Percentiles rank a stretch among this genome's conserved stretches.
Evolutionary conservation across 2,888 invertebrate genomes (phyloP).

Genomic region (Melanostoma scalare): DNA sequence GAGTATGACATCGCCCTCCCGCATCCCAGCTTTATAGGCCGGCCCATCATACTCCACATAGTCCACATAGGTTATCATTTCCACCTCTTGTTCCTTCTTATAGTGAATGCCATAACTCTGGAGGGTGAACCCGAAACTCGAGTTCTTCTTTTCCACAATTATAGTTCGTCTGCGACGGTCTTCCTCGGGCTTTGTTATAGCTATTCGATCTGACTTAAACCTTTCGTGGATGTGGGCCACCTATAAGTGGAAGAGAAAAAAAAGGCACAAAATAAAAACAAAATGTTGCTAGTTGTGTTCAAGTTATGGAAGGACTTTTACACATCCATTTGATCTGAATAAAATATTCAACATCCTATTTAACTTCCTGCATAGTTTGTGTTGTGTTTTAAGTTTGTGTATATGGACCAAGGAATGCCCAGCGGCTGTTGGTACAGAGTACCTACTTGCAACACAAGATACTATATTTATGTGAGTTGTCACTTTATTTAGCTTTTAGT

Average conservation of each 20-base stretch:
- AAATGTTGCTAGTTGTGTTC: slow-evolving; percentile 31
- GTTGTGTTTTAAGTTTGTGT: slow-evolving; percentile 2
- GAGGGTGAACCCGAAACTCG: slow-evolving; percentile 96
- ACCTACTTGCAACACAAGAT: slow-evolving; percentile 13
- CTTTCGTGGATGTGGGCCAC: slow-evolving; percentile 87
- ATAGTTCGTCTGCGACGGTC: slow-evolving; percentile 95
- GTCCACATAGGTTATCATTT: slow-evolving; percentile 98
- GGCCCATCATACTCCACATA: slow-evolving; percentile 96
- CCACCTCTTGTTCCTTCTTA: slow-evolving; percentile 95
- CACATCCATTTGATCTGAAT: slow-evolving; percentile 54
- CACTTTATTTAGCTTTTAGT: slow-evolving; percentile 27
- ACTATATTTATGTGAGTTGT: not conserved
- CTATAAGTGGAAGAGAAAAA: slow-evolving; percentile 75
- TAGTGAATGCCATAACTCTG: slow-evolving; percentile 99
- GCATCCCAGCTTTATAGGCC: slow-evolving; percentile 95
- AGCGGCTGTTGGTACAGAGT: slow-evolving; percentile 52
- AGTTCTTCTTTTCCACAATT: slow-evolving; percentile 94
- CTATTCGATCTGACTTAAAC: slow-evolving; percentile 87
- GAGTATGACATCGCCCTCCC: slow-evolving; percentile 97
- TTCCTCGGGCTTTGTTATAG: slow-evolving; percentile 89
- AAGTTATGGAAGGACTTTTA: slow-evolving; percentile 26
- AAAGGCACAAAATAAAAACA: slow-evolving; percentile 24
- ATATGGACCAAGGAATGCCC: slow-evolving; percentile 62
- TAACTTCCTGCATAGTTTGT: slow-evolving; percentile 56
- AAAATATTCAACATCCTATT: slow-evolving; percentile 66